Base-by-base conservation (phyloP, 2,113 vertebrate genomes). In the Microcebus jonahi region DNA sequence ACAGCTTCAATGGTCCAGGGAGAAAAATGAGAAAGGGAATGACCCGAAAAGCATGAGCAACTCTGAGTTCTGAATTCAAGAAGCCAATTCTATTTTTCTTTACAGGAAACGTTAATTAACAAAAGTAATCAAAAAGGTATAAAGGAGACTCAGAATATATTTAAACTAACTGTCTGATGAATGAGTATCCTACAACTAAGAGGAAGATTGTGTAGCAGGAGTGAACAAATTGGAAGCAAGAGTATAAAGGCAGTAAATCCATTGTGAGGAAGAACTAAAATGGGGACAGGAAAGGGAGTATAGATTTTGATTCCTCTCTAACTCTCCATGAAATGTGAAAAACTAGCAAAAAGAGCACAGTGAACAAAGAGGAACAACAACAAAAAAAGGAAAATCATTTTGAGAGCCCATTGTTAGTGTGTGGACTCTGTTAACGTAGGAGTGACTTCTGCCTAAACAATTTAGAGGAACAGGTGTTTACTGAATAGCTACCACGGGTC, bases 21-120 rank as follows among this genome's bases (percentile, higher is more conserved):
- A 6, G 84, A 25, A 82, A 92, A 59, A 73, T 39, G 88, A 94
- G 92, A 70, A 55, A 96, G 55, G 34, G 29, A 15, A 80, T 53
- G 88, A 55, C 23, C 8, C 34, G 82, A 48, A 73, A 86, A 94
- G 53, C 68, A 63, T 13, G 68, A 91, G 17, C 29, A 95, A 25
- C 12, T 39, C 29, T 2, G 39, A 93, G 67, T 8, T 82, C 83
- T 91, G 55, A 61, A 87, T 80, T 93, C 70, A 92, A 97, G 70
- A 65, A 95, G 89, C 31, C 79, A 93, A 59, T 65, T 61, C 76
- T 88, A 31, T 75, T 68, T 76, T 91, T 81, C 76, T 71, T 95
- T 94, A 84, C 39, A 25, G 34, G 31, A 57, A 57, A 42, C 45
- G 13, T n/a, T 93, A 65, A 61, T 79, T 68, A 89, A 81, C 25